phyloP scores from a whole-genome alignment of 2,113 vertebrate genomes.

The Abramis brama region DNA sequence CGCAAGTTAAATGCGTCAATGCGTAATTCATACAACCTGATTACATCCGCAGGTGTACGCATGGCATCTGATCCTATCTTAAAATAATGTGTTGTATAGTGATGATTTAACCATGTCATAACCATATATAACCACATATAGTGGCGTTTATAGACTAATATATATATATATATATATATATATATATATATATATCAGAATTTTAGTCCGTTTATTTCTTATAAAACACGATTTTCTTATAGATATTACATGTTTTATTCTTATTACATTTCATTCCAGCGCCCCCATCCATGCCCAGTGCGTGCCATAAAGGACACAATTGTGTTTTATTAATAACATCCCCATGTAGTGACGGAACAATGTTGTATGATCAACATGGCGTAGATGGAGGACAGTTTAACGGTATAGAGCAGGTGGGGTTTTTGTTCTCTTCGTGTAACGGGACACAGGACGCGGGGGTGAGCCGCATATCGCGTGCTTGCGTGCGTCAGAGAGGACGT shows the following conservation, averaged over 20 bases:
- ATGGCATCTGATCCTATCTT: neutral
- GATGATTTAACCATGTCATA: neutral
- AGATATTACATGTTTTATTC: neutral
- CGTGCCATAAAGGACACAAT: neutral
- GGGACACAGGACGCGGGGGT: constrained; percentile 39
- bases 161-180: too few species aligned
- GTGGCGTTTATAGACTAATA: neutral
- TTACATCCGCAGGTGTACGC: neutral
- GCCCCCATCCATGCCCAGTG: neutral
- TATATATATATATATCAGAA: too few species aligned
- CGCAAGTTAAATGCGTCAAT: too few species aligned
- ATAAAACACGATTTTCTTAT: neutral
- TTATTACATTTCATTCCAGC: neutral
- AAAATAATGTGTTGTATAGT: neutral
- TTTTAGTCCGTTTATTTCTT: neutral
- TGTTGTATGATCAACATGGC: constrained; percentile 3
- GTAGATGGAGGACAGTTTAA: neutral
- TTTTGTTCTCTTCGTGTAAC: constrained; percentile 34
- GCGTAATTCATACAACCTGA: neutral
- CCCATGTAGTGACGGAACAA: neutral
- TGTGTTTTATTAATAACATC: neutral
- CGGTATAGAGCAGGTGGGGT: constrained; percentile 35
- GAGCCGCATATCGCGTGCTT: constrained; percentile 38
- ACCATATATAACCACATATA: neutral
- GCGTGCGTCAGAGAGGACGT: constrained; percentile 56